phyloP scores from a whole-genome alignment of 2,888 invertebrate genomes.

The Hypselothyrea guttata region DNA sequence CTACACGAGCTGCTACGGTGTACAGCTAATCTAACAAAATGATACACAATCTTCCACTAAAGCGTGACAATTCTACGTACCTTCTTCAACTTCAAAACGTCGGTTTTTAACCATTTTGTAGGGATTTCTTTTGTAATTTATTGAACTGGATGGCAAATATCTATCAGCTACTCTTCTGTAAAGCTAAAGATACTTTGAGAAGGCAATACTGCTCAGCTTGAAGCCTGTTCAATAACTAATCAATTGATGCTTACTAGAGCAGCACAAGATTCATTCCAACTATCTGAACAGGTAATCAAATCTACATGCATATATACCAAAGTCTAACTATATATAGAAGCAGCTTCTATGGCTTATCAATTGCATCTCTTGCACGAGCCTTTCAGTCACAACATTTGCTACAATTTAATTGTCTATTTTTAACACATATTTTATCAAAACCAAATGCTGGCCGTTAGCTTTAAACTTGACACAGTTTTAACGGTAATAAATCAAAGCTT shows the following conservation, averaged over 20 bases:
- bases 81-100: constrained; percentile 74
- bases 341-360: neutral
- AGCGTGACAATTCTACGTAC: constrained; percentile 42
- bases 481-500: neutral
- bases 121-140: no score
- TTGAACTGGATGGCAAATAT: no score
- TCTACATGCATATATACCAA: no score
- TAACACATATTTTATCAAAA: neutral
- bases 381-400: no score
- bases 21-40: no score
- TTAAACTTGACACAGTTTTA: constrained; percentile 3
- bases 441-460: neutral
- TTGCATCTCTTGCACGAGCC: no score
- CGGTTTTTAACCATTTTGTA: constrained; percentile 78
- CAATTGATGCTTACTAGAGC: constrained; percentile 56
- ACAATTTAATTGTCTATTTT: no score
- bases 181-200: neutral
- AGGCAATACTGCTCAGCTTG: constrained; percentile 36
- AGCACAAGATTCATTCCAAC: constrained; percentile 15
- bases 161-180: neutral
- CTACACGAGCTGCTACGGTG: constrained; percentile 2
- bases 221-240: constrained; percentile 70
- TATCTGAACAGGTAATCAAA: neutral
- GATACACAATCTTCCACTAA: neutral
- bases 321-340: neutral